Percentiles rank a stretch among this genome's conserved stretches.
Evolutionary conservation across 2,888 invertebrate genomes (phyloP).

Genomic region (Crepidodera aurea): DNA sequence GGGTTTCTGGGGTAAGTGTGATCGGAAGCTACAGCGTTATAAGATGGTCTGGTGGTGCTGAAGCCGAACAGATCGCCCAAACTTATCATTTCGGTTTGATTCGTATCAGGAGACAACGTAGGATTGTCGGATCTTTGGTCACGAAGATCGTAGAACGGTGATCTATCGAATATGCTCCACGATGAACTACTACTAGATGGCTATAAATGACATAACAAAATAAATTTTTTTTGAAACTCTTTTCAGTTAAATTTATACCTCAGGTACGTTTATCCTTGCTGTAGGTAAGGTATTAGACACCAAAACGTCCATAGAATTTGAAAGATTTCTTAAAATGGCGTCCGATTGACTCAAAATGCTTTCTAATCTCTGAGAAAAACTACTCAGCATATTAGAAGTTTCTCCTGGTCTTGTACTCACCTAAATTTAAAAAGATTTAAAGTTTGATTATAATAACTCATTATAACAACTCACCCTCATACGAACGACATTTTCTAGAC

Average conservation of each 20-base stretch:
- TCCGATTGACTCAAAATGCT: conserved; percentile 59
- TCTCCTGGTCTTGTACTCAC: conserved; percentile 53
- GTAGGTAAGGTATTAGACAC: conserved; percentile 16
- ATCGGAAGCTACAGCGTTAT: conserved; percentile 52
- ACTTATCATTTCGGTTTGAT: conserved; percentile 24
- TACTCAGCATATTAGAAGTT: conserved; percentile 57
- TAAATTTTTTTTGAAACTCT: background rate
- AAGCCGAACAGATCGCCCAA: conserved; percentile 27
- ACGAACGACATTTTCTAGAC: conserved; percentile 36
- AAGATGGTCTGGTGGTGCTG: background rate
- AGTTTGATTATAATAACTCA: too few species aligned
- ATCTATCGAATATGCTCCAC: conserved; percentile 49
- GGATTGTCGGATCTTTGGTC: conserved; percentile 43
- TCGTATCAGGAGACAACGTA: conserved; percentile 27
- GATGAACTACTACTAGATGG: conserved; percentile 26
- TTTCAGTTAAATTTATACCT: conserved; percentile 17
- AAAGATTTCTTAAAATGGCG: conserved; percentile 57
- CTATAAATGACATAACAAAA: background rate
- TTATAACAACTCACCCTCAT: conserved; percentile 32
- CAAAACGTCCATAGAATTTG: conserved; percentile 55
- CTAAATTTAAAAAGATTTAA: conserved; percentile 36
- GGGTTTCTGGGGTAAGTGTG: conserved; percentile 57
- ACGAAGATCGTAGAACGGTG: conserved; percentile 50
- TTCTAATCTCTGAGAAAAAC: conserved; percentile 57
- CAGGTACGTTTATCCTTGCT: conserved; percentile 10